Evolutionary conservation across 1,140 invertebrate genomes (phyloP).

Genomic region (Temnothorax curvispinosus): DNA sequence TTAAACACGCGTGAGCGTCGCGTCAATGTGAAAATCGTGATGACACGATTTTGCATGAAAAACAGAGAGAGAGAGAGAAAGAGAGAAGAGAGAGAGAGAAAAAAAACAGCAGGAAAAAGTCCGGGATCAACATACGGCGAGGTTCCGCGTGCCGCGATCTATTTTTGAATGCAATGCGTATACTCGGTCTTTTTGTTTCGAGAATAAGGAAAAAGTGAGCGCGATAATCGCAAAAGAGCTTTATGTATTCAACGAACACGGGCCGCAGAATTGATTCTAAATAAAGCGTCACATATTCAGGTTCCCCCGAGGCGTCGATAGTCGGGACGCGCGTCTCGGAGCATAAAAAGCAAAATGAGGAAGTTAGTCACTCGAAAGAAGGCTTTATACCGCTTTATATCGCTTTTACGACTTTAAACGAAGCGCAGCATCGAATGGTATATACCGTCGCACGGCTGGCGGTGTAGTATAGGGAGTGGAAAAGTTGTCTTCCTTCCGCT

Average conservation of each 20-base stretch:
- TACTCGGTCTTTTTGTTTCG: background rate
- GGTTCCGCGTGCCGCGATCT: background rate
- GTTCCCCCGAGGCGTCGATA: constrained; percentile 18
- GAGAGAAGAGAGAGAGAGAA: too few relatives aligned
- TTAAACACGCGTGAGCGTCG: constrained; percentile 7
- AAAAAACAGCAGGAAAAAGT: background rate
- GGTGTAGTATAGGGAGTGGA: background rate
- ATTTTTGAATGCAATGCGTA: background rate
- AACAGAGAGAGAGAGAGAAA: background rate
- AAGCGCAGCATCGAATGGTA: constrained; percentile 56
- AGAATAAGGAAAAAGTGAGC: background rate
- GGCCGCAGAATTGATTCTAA: constrained; percentile 10
- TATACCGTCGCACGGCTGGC: background rate
- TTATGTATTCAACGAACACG: background rate
- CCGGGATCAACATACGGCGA: background rate
- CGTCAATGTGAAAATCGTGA: constrained; percentile 18
- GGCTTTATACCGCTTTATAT: constrained; percentile 73
- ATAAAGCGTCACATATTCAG: constrained; percentile 10
- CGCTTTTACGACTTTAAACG: constrained; percentile 71
- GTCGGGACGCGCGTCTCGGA: background rate
- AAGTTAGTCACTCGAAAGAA: constrained; percentile 68
- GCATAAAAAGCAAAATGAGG: constrained; percentile 65
- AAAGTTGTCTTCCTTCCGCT: constrained; percentile 43
- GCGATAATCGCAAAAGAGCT: background rate
- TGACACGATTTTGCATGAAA: constrained; percentile 16